Evolutionary conservation across 2,797 vertebrate genomes (phyloP).

Genomic region (Pelochelys cantorii): DNA sequence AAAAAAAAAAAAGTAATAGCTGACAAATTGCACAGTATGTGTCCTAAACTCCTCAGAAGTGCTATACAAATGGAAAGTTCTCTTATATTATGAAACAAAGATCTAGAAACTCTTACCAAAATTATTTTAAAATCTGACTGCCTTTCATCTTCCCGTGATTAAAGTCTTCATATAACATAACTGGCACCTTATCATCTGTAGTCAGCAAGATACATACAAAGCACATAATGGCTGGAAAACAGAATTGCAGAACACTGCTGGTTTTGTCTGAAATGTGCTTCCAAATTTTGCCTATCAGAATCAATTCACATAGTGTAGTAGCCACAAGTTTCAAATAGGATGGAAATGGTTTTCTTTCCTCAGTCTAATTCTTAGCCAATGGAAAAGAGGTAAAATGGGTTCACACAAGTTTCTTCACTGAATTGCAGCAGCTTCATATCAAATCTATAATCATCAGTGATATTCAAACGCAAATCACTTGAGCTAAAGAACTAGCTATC

Average conservation of each 20-base stretch:
- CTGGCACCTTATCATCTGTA: not conserved
- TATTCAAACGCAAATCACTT: not conserved
- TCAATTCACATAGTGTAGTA: not conserved
- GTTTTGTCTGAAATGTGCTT: not conserved
- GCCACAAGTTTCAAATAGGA: not conserved
- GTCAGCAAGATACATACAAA: not conserved
- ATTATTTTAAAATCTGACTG: not conserved
- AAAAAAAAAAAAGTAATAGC: not conserved
- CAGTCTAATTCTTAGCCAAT: not conserved
- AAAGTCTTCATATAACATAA: not conserved
- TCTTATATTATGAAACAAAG: fast-evolving
- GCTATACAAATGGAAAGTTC: not conserved
- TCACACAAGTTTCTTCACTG: fast-evolving
- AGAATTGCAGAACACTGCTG: not conserved
- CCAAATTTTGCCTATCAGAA: not conserved
- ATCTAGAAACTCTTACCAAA: not conserved
- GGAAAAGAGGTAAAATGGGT: fast-evolving
- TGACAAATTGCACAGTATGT: not conserved
- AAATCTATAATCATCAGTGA: not conserved
- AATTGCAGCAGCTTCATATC: not conserved
- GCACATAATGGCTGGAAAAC: not conserved
- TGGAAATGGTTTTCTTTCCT: fast-evolving
- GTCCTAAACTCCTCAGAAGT: not conserved
- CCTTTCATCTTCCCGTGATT: not conserved
- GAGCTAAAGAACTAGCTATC: not conserved